These are phyloP conservation scores for Eilema griseolum DNA, from an alignment of 2,888 invertebrate genomes.

Conservation along the genomic window DNA sequence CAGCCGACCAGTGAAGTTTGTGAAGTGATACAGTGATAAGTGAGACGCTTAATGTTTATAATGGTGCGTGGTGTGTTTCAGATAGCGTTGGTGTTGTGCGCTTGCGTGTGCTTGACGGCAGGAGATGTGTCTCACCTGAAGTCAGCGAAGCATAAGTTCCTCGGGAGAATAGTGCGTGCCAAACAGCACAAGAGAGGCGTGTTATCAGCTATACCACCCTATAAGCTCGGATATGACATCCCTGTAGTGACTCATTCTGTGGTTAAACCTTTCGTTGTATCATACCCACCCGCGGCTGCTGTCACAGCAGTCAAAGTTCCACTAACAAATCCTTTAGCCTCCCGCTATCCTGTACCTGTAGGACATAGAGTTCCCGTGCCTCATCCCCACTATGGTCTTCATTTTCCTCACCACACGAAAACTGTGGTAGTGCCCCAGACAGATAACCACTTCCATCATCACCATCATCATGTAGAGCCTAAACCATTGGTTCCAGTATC, in stretches of 20 bases:
- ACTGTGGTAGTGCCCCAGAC: conserved; percentile 65
- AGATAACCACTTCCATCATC: conserved; percentile 79
- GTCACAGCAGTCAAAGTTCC: conserved; percentile 81
- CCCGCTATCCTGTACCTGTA: conserved; percentile 69
- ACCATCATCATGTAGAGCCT: conserved; percentile 78
- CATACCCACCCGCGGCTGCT: conserved; percentile 80
- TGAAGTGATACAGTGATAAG: conserved; percentile 51
- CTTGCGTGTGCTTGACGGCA: conserved; percentile 63
- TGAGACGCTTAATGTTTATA: conserved; percentile 40
- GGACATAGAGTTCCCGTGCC: conserved; percentile 73
- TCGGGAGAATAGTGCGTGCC: conserved; percentile 63
- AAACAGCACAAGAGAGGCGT: conserved; percentile 80
- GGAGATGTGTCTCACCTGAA: conserved; percentile 73
- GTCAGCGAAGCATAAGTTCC: conserved; percentile 67
- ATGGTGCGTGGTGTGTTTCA: conserved; percentile 74
- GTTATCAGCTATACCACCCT: conserved; percentile 76
- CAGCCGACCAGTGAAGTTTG: conserved; percentile 42
- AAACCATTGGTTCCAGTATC: conserved; percentile 71
- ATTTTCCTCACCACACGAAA: conserved; percentile 72
- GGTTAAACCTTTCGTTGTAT: conserved; percentile 79
- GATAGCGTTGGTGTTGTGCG: conserved; percentile 75
- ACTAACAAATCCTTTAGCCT: conserved; percentile 65
- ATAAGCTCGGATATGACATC: conserved; percentile 82
- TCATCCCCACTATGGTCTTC: conserved; percentile 75
- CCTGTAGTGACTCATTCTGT: conserved; percentile 81